Evolutionary conservation across 2,113 vertebrate genomes (phyloP), one percentile per base, ranked within the genome.

Genomic region (Spea multiplicata): DNA sequence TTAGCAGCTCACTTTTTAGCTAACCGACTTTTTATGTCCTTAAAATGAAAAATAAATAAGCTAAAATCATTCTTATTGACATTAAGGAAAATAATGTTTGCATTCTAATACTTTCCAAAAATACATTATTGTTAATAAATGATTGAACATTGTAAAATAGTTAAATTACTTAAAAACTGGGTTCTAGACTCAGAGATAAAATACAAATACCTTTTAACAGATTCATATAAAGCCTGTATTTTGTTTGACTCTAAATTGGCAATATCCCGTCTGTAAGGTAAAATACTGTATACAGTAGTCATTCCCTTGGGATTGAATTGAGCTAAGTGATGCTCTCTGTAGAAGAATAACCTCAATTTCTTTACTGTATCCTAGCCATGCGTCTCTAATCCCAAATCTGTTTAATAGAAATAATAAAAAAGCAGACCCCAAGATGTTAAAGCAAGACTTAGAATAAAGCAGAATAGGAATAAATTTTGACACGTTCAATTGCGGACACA

Each of bases 391-490:
- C 82, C 80, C 82, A 83, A 86, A 89, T 85, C 85, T 86, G 85
- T 88, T 91, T 85, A 85, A 86, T 86, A 88, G 84, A 90, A 87
- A 90, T 84, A 90, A 91, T 84, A 85, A 80, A 80, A 80, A 30
- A 72, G 17, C 52, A 66, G 83, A 83, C 83, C 81, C 83, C 80
- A 75, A 62, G 84, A 79, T 84, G 80, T 78, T 55, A 83, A 81
- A 85, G 82, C 74, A 85, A 91, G 91, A 90, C 91, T 90, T 89
- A 87, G 89, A 91, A 91, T 88, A 90, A 92, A 93, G 88, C 87
- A 86, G 88, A 90, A 86, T 81, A 89, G 89, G 88, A 90, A 83
- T 88, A 83, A 89, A 87, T 93, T 93, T 91, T 92, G 88, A 92
- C 90, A 88, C 83, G 86, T 90, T 88, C 88, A 86, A 87, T 88